A percentile compares a stretch with the other conserved stretches of the same genome.
These are phyloP conservation scores for Cryptocheilus praepositus DNA, from an alignment of 2,888 invertebrate species.

Conservation along the genomic window DNA sequence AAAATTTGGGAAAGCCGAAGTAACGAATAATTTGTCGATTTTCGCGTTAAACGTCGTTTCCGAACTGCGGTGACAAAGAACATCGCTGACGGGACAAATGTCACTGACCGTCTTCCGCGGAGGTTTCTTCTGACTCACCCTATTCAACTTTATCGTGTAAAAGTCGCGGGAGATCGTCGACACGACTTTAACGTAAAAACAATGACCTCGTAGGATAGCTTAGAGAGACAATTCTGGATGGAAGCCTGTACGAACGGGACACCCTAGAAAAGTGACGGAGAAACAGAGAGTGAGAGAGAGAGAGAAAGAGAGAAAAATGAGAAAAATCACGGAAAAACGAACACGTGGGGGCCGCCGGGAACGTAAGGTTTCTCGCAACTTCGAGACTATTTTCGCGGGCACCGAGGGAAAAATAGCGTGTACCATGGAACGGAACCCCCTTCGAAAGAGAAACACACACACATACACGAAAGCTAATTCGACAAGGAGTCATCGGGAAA, in stretches of 20 bases:
- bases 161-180: constrained; percentile 4
- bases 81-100: too few relatives aligned
- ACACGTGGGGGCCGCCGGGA: constrained; percentile 38
- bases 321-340: constrained; percentile 26
- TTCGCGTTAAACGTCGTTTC: background rate
- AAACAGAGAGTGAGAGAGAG: constrained; percentile 21
- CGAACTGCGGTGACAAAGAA: background rate
- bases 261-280: constrained; percentile 40
- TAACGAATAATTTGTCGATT: background rate
- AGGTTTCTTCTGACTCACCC: constrained; percentile 49
- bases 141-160: constrained; percentile 9
- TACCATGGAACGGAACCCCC: constrained; percentile 19
- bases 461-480: background rate
- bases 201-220: constrained; percentile 70
- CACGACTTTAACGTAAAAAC: constrained; percentile 40
- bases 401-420: constrained; percentile 21
- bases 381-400: constrained; percentile 31
- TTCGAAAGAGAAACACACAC: constrained; percentile 1
- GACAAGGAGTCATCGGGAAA: too few relatives aligned
- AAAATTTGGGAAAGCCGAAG: too few relatives aligned
- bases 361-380: constrained; percentile 34
- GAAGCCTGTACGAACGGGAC: constrained; percentile 62
- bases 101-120: constrained; percentile 6
- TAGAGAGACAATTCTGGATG: constrained; percentile 61
- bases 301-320: constrained; percentile 12